Evolutionary conservation across 2,797 vertebrate species (phyloP).

Genomic region (Pteropus rufus): DNA sequence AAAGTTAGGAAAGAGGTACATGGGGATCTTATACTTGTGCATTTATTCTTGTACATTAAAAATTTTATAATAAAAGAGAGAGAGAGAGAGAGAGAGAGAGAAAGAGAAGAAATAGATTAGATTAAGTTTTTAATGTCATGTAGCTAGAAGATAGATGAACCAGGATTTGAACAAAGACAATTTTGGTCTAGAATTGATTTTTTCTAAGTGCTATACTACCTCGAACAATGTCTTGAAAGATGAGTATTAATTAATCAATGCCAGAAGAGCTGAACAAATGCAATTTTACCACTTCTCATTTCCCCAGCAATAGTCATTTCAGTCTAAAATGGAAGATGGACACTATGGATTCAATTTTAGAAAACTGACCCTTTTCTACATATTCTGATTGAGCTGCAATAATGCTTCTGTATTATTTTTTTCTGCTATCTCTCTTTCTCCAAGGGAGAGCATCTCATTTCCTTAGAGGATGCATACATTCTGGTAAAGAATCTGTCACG

Average conservation of each 20-base stretch:
- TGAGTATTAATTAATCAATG: not conserved
- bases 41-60: not conserved
- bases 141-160: not conserved
- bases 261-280: not conserved
- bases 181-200: conserved; percentile 9
- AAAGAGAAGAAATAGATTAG: not conserved
- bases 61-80: not conserved
- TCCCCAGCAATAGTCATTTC: not conserved
- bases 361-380: not conserved
- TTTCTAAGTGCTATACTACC: not conserved
- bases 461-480: not conserved
- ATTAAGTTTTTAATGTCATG: not conserved
- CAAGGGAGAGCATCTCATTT: not conserved
- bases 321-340: not conserved
- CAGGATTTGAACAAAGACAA: not conserved
- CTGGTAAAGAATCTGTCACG: not conserved
- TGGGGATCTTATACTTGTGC: not conserved
- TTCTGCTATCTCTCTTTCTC: not conserved
- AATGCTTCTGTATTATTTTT: not conserved
- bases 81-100: not conserved
- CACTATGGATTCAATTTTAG: not conserved
- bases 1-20: not conserved
- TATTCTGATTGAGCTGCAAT: not conserved
- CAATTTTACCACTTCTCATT: not conserved
- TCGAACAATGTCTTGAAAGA: not conserved